A percentile compares a stretch with the other conserved stretches of the same genome.
Conservation (phyloP, 2,888 invertebrate species). For the Ischnura elegans region DNA sequence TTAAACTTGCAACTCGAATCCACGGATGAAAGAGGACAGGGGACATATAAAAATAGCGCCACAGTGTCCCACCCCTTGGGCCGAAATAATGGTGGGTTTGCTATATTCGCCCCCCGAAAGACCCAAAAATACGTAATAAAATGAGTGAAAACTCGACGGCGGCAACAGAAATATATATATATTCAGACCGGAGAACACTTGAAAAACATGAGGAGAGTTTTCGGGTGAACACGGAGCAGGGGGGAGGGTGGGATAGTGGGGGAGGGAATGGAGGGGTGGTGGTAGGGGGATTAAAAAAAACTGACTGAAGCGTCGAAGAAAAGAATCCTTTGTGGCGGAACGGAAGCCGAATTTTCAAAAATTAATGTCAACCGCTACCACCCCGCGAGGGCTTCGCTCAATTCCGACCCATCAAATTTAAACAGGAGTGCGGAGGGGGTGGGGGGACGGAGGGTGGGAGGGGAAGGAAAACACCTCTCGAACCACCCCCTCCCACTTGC, state of each 20-base stretch:
- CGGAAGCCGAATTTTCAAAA: conserved; percentile 51
- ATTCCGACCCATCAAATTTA: conserved; percentile 56
- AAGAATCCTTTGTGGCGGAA: conserved; percentile 54
- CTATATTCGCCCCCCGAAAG: not conserved
- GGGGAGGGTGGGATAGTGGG: no score
- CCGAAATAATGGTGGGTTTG: not conserved
- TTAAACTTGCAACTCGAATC: not conserved
- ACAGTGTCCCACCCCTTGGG: not conserved
- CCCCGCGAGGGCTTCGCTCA: not conserved
- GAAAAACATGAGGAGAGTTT: not conserved
- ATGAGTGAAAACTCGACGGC: not conserved
- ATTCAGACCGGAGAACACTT: not conserved
- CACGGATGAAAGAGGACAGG: not conserved
- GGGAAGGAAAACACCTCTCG: not conserved
- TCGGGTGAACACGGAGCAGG: no score
- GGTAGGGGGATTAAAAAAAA: not conserved
- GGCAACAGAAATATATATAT: not conserved
- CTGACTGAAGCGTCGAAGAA: not conserved
- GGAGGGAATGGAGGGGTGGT: no score
- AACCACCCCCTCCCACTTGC: not conserved
- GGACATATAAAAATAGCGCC: not conserved
- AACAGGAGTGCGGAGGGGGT: conserved; percentile 12
- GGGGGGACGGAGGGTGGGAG: not conserved
- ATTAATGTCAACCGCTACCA: conserved; percentile 48
- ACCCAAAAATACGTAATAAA: not conserved